phyloP scores from a whole-genome alignment of 2,113 vertebrate genomes.

The Corapipo altera region DNA sequence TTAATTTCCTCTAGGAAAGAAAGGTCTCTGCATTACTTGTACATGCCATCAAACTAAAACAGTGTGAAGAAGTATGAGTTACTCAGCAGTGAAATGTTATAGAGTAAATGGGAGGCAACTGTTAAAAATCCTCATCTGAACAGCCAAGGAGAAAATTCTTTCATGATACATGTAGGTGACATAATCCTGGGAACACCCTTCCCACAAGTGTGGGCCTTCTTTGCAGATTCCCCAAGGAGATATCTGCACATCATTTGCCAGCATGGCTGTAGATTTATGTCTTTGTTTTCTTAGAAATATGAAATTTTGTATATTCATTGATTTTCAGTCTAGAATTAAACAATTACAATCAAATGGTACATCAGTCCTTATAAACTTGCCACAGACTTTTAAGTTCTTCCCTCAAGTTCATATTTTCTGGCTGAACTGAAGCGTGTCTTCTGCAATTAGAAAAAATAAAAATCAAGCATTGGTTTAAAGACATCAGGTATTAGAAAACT shows the following conservation, averaged over 20 bases:
- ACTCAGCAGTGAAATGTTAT: background rate
- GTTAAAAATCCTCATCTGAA: background rate
- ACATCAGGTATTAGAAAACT: background rate
- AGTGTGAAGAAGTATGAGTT: background rate
- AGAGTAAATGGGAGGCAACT: background rate
- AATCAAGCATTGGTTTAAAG: background rate
- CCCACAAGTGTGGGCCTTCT: background rate
- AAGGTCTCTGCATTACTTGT: background rate
- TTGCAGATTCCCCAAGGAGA: background rate
- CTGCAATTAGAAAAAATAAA: background rate
- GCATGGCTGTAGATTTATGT: background rate
- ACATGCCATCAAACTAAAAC: slow-evolving; percentile 4
- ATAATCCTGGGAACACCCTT: background rate
- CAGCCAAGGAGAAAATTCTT: slow-evolving; percentile 12
- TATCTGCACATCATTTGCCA: background rate
- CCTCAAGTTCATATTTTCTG: background rate
- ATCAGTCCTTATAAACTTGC: background rate
- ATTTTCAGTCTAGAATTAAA: slow-evolving; percentile 6
- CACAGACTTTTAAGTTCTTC: background rate
- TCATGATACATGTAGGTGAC: background rate
- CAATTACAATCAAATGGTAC: background rate
- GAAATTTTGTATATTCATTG: background rate
- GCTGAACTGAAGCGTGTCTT: background rate
- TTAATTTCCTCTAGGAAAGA: slow-evolving; percentile 48
- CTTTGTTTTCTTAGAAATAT: background rate